Conservation (phyloP, 1,140 invertebrate genomes). For the Drosophila paulistorum region DNA sequence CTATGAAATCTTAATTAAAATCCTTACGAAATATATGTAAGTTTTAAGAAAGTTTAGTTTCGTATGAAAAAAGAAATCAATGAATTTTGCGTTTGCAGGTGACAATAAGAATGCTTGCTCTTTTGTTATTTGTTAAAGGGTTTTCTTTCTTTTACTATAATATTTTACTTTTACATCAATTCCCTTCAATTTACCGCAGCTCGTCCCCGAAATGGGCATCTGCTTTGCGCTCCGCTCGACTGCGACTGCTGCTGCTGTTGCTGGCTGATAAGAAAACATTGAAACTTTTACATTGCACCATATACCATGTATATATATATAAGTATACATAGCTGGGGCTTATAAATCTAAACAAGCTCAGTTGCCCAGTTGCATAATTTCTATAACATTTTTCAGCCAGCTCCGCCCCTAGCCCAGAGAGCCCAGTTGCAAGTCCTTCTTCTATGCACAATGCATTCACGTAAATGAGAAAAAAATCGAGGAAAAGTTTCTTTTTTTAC, state of each 20-base stretch:
- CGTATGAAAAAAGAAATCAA: background rate
- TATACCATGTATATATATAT: background rate
- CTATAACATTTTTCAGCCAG: constrained; percentile 33
- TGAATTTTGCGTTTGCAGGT: background rate
- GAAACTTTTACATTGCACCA: constrained; percentile 1
- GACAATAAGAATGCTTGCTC: background rate
- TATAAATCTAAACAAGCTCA: constrained; percentile 63
- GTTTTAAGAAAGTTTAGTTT: too few species aligned
- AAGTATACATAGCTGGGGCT: constrained; percentile 38
- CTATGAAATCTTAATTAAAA: too few species aligned
- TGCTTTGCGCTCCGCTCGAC: background rate
- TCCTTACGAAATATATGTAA: too few species aligned
- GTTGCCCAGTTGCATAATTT: constrained; percentile 59
- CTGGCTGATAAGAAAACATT: constrained; percentile 33
- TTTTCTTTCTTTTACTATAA: constrained; percentile 14
- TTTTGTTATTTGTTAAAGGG: background rate
- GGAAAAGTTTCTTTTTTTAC: constrained; percentile 28
- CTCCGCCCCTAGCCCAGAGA: background rate
- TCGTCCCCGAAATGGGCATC: constrained; percentile 18
- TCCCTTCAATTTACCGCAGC: constrained; percentile 7
- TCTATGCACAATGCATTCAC: constrained; percentile 37
- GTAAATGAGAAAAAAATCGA: constrained; percentile 16
- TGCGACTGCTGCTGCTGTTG: constrained; percentile 17
- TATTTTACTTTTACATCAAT: background rate
- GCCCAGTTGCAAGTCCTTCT: constrained; percentile 8